A percentile compares a stretch with the other conserved stretches of the same genome.
Evolutionary conservation across 2,797 vertebrate genomes (phyloP).

Genomic region (Gymnoscopelus microlampas): DNA sequence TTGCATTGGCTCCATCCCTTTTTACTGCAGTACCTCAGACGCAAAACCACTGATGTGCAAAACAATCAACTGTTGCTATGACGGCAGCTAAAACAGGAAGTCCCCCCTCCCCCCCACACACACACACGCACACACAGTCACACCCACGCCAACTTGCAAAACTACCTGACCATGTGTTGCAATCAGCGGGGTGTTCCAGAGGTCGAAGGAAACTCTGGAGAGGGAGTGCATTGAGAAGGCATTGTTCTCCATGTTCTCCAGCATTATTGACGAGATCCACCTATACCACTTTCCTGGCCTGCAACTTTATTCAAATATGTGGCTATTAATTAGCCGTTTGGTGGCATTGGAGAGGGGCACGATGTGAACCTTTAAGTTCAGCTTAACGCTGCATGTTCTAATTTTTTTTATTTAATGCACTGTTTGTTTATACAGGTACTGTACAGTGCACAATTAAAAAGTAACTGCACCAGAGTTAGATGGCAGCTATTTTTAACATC

Average conservation of each 20-base stretch:
- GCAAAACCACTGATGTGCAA: slow-evolving; percentile 6
- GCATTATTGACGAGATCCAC: slow-evolving; percentile 9
- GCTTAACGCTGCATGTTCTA: too few relatives aligned
- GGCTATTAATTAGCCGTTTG: slow-evolving; percentile 6
- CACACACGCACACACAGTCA: too few relatives aligned
- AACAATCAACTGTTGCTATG: slow-evolving; percentile 38
- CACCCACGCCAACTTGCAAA: background rate
- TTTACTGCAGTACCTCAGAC: slow-evolving; percentile 5
- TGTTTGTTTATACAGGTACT: too few relatives aligned
- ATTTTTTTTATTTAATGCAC: too few relatives aligned
- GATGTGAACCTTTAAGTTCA: too few relatives aligned
- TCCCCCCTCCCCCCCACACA: background rate
- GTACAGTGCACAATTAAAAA: too few relatives aligned
- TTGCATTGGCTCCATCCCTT: slow-evolving; percentile 12
- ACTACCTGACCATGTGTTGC: background rate
- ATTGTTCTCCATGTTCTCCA: slow-evolving; percentile 26
- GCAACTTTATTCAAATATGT: slow-evolving; percentile 9
- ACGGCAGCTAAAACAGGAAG: slow-evolving; percentile 66
- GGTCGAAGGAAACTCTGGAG: background rate
- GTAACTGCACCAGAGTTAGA: too few relatives aligned
- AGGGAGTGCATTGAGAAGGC: background rate
- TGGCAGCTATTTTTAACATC: too few relatives aligned
- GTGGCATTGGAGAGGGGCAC: too few relatives aligned
- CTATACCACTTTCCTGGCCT: slow-evolving; percentile 9
- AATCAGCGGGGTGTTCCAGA: background rate